Evolutionary conservation across 2,113 vertebrate genomes (phyloP).

Genomic region (Anser brachyrhynchus): DNA sequence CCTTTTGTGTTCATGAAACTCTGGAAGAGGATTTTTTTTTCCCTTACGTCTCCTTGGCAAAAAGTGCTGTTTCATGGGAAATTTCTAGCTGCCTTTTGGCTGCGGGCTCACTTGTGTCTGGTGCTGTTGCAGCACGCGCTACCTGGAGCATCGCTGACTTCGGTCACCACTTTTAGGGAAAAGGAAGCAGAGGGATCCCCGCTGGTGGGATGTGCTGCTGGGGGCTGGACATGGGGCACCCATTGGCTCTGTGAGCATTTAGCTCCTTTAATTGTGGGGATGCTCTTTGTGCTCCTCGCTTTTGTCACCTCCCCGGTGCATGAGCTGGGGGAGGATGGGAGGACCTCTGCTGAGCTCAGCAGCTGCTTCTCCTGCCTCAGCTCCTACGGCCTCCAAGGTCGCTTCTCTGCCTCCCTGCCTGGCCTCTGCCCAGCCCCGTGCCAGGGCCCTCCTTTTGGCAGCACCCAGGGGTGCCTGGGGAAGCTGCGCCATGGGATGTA

Average conservation of each 20-base stretch:
- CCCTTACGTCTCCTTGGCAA: neutral
- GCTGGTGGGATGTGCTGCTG: accelerated
- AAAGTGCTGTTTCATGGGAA: neutral
- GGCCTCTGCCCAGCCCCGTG: too few species aligned
- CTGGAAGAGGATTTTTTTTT: accelerated
- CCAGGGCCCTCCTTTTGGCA: neutral
- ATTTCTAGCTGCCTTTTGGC: neutral
- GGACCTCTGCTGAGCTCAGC: slow-evolving; percentile 45
- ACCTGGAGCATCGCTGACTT: neutral
- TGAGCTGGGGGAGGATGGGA: neutral
- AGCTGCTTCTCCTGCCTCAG: neutral
- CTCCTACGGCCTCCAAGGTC: neutral
- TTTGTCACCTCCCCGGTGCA: neutral
- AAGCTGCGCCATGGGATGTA: accelerated
- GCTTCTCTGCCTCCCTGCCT: neutral
- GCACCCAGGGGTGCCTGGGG: neutral
- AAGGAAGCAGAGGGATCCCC: neutral
- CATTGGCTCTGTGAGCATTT: accelerated
- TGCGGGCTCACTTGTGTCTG: neutral
- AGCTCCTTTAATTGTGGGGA: neutral
- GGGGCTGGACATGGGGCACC: accelerated
- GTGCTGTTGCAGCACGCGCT: neutral
- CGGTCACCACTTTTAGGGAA: neutral
- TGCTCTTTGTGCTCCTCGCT: neutral
- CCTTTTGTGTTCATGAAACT: neutral